These are phyloP conservation scores for Phenganax stokvisi DNA, from an alignment of 92 coral and sea anemone species.

Conservation along the genomic window DNA sequence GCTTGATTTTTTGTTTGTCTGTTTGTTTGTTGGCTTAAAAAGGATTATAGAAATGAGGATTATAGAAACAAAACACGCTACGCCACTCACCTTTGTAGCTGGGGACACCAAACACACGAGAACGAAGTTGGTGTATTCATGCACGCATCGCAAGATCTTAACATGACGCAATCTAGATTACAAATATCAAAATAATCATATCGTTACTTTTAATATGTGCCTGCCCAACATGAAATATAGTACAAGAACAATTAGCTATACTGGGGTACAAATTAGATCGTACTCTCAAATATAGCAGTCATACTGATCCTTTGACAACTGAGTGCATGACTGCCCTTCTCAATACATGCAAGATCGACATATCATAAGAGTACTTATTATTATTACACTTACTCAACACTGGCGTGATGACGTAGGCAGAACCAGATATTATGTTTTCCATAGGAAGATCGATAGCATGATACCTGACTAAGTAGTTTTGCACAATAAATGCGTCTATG, in stretches of 20 bases:
- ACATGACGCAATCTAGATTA: conserved; percentile 62
- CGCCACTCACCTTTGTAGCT: conserved; percentile 49
- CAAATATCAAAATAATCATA: neutral
- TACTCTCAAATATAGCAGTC: too few relatives aligned
- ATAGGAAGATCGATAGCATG: conserved; percentile 39
- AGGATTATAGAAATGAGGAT: too few relatives aligned
- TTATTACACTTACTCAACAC: conserved; percentile 47
- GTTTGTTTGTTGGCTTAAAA: neutral
- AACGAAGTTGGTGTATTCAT: conserved; percentile 46
- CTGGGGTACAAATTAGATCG: too few relatives aligned
- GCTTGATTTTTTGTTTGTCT: neutral
- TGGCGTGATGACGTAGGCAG: conserved; percentile 57
- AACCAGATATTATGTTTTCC: conserved; percentile 24
- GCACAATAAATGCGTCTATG: conserved; percentile 10
- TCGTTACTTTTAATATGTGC: too few relatives aligned
- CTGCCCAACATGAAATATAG: too few relatives aligned
- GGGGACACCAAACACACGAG: conserved; percentile 63
- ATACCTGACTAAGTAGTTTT: conserved; percentile 47
- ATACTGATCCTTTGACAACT: too few relatives aligned
- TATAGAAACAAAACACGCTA: too few relatives aligned
- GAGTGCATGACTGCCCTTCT: too few relatives aligned
- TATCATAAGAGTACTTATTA: neutral
- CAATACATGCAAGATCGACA: too few relatives aligned
- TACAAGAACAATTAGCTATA: too few relatives aligned
- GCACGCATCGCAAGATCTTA: conserved; percentile 56